These are phyloP conservation scores for Vicugna pacos DNA, from an alignment of 2,113 vertebrate species.

Conservation along the genomic window DNA sequence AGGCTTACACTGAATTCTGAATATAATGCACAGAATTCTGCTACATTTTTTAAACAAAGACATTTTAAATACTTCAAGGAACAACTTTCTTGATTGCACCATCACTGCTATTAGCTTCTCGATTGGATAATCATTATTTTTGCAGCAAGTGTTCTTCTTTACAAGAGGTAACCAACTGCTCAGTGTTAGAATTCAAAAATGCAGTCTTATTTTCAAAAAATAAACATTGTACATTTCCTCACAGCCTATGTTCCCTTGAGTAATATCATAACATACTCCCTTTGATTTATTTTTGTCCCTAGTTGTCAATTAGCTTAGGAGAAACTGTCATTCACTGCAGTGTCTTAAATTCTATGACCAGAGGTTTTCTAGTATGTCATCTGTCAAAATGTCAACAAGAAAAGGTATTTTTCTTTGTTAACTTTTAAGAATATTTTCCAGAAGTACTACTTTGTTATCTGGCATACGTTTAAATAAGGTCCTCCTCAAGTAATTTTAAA, in stretches of 20 bases:
- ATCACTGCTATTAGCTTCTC: conserved; percentile 19
- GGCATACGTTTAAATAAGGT: conserved; percentile 67
- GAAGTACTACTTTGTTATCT: conserved; percentile 79
- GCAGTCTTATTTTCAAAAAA: conserved; percentile 51
- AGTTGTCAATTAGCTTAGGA: conserved; percentile 84
- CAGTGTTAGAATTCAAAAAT: conserved; percentile 68
- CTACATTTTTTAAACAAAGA: not conserved
- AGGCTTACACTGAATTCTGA: not conserved
- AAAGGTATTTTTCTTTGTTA: not conserved
- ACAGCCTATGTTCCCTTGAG: conserved; percentile 68
- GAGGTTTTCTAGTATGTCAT: conserved; percentile 58
- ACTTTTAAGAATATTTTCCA: conserved; percentile 75
- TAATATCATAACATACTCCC: conserved; percentile 66
- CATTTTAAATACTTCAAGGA: not conserved
- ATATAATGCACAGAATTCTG: fast-evolving
- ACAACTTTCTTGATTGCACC: conserved; percentile 9
- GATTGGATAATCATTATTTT: not conserved
- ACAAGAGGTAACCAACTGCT: not conserved
- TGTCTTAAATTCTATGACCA: conserved; percentile 71
- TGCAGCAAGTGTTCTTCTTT: not conserved
- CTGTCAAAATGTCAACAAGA: conserved; percentile 76
- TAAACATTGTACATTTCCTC: conserved; percentile 68
- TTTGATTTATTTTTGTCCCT: conserved; percentile 77
- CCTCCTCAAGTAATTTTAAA: conserved; percentile 78
- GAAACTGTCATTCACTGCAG: conserved; percentile 69